A percentile compares a stretch with the other conserved stretches of the same genome.
Conservation (phyloP, 1,140 invertebrate species). For the Ceratoteleas bidentatus region DNA sequence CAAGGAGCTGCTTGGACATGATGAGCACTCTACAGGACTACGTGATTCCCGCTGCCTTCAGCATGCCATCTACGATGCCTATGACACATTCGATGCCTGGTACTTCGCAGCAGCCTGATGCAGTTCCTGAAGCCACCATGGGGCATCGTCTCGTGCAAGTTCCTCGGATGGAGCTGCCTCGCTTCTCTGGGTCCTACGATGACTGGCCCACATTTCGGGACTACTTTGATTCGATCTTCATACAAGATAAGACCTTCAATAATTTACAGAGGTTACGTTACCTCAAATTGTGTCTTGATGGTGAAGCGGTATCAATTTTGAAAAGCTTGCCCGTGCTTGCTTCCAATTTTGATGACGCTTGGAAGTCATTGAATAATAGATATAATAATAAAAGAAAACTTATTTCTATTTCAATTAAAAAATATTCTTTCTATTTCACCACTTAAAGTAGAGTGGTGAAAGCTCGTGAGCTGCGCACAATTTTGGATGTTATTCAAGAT, state of each 20-base stretch:
- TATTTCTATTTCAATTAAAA: neutral
- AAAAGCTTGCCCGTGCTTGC: neutral
- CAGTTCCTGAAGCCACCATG: too few species aligned
- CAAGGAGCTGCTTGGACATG: neutral
- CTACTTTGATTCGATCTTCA: slow-evolving; percentile 11
- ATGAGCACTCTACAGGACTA: neutral
- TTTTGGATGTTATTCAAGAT: neutral
- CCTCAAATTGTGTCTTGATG: slow-evolving; percentile 5
- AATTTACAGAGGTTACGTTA: slow-evolving; percentile 6
- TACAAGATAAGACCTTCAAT: slow-evolving; percentile 13
- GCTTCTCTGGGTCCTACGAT: neutral
- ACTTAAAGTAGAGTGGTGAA: neutral
- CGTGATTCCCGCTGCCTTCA: neutral
- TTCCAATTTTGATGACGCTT: neutral
- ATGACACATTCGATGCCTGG: too few species aligned
- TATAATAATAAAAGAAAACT: slow-evolving; percentile 1
- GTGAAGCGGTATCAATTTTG: neutral
- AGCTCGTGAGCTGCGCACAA: neutral
- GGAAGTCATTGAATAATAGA: neutral
- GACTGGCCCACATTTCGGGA: slow-evolving; percentile 8
- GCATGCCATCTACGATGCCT: too few species aligned
- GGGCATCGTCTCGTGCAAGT: neutral
- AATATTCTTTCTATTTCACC: neutral
- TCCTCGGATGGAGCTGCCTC: neutral
- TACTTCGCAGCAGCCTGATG: too few species aligned